Conservation (phyloP, 2,888 invertebrate genomes). For the Cabera pusaria region DNA sequence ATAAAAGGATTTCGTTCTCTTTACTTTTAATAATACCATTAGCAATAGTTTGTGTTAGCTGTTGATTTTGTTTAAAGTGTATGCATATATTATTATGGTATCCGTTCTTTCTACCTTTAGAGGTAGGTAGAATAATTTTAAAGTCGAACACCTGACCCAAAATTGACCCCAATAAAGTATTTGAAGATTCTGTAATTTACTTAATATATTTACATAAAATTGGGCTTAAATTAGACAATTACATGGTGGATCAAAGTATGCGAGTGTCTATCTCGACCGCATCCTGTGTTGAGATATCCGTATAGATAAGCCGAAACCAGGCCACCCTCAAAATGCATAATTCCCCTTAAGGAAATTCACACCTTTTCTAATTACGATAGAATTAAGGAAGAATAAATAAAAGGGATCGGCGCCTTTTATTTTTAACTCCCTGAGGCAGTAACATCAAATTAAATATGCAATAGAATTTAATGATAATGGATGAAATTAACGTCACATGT, state of each 20-base stretch:
- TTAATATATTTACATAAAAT: slow-evolving; percentile 70
- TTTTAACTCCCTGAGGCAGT: slow-evolving; percentile 3
- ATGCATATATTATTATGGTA: no score
- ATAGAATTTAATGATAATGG: slow-evolving; percentile 3
- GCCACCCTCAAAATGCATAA: slow-evolving; percentile 69
- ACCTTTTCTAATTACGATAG: slow-evolving; percentile 76
- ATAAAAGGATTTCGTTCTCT: no score
- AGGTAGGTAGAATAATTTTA: no score
- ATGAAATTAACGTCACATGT: slow-evolving; percentile 3
- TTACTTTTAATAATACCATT: no score
- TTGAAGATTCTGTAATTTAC: slow-evolving; percentile 36
- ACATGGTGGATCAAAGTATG: slow-evolving; percentile 62
- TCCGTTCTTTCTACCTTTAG: no score
- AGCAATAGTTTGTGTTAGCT: no score
- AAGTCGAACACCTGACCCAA: slow-evolving; percentile 7
- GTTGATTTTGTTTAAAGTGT: no score
- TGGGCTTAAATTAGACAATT: slow-evolving; percentile 79
- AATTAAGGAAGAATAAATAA: slow-evolving; percentile 74
- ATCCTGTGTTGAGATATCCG: slow-evolving; percentile 68
- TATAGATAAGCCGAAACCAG: slow-evolving; percentile 52
- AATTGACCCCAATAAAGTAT: slow-evolving; percentile 5
- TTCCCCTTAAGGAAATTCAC: slow-evolving; percentile 72
- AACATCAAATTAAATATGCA: slow-evolving; percentile 1
- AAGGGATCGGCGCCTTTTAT: slow-evolving; percentile 52
- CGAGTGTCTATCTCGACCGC: slow-evolving; percentile 64